These are phyloP conservation scores for Hypena proboscidalis DNA, from an alignment of 2,888 invertebrate genomes.

Conservation along the genomic window DNA sequence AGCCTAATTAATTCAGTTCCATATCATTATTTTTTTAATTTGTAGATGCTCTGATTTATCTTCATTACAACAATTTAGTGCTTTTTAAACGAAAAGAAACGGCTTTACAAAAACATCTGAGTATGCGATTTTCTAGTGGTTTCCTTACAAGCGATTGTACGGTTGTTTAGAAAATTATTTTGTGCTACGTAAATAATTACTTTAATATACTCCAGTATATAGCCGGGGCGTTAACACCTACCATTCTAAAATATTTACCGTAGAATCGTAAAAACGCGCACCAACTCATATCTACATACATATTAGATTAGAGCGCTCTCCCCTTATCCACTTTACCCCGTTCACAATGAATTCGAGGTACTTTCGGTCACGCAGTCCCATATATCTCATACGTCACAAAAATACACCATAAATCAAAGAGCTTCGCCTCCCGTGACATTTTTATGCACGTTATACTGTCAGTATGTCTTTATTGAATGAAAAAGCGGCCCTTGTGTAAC, in stretches of 20 bases:
- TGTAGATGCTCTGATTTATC: too few relatives aligned
- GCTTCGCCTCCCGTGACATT: slow-evolving; percentile 26
- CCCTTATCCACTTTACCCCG: slow-evolving; percentile 11
- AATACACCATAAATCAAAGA: slow-evolving; percentile 41
- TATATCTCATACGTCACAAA: slow-evolving; percentile 42
- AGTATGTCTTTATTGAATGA: slow-evolving; percentile 30
- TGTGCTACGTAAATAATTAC: too few relatives aligned
- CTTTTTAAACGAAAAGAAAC: too few relatives aligned
- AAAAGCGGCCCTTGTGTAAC: slow-evolving; percentile 12
- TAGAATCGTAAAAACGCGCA: background rate
- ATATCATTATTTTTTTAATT: too few relatives aligned
- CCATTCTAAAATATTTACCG: background rate
- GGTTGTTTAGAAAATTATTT: too few relatives aligned
- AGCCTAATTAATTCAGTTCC: too few relatives aligned
- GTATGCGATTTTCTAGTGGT: too few relatives aligned
- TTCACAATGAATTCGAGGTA: slow-evolving; percentile 39
- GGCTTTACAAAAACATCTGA: too few relatives aligned
- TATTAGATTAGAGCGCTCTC: slow-evolving; percentile 5
- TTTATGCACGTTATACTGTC: slow-evolving; percentile 36
- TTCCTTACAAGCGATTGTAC: too few relatives aligned
- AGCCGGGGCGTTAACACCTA: background rate
- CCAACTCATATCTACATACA: background rate
- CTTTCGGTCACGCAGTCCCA: slow-evolving; percentile 23
- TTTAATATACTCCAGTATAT: too few relatives aligned
- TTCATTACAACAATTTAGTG: too few relatives aligned